phyloP scores from a whole-genome alignment of 2,113 vertebrate genomes.

The Ceratotherium simum region DNA sequence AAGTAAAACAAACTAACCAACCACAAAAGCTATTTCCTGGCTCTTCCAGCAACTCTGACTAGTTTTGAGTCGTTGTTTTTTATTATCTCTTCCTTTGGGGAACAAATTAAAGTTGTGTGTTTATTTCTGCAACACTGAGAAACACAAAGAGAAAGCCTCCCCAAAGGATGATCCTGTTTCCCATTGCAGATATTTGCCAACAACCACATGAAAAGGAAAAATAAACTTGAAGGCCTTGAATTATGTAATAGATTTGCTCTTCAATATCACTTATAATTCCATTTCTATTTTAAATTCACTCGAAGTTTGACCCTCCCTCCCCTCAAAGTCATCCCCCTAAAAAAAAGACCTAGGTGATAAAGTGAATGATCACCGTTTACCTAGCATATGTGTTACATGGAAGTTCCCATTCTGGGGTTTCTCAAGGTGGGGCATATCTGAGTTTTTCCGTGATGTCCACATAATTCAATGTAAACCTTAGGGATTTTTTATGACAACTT shows the following conservation, averaged over 20 bases:
- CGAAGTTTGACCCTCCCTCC: neutral
- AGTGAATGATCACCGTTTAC: neutral
- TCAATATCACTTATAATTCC: neutral
- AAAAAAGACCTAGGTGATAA: neutral
- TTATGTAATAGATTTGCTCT: neutral
- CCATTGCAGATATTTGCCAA: constrained; percentile 52
- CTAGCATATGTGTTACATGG: neutral
- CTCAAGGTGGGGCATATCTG: neutral
- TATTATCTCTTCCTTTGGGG: constrained; percentile 60
- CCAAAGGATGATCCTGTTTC: constrained; percentile 4
- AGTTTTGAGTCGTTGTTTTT: constrained; percentile 50
- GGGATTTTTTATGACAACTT: neutral
- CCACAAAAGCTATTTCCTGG: constrained; percentile 36
- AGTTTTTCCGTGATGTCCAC: neutral
- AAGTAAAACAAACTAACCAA: constrained; percentile 55
- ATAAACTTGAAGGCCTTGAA: neutral
- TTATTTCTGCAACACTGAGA: constrained; percentile 66
- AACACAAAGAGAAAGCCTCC: constrained; percentile 55
- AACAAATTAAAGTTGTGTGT: constrained; percentile 70
- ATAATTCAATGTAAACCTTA: neutral
- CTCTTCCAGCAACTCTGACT: constrained; percentile 57
- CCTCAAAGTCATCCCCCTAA: neutral
- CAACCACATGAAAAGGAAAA: constrained; percentile 59
- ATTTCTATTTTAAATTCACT: constrained; percentile 50
- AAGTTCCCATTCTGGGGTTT: neutral